Conservation (phyloP, 2,797 vertebrate species). For the Urosaurus nigricauda region DNA sequence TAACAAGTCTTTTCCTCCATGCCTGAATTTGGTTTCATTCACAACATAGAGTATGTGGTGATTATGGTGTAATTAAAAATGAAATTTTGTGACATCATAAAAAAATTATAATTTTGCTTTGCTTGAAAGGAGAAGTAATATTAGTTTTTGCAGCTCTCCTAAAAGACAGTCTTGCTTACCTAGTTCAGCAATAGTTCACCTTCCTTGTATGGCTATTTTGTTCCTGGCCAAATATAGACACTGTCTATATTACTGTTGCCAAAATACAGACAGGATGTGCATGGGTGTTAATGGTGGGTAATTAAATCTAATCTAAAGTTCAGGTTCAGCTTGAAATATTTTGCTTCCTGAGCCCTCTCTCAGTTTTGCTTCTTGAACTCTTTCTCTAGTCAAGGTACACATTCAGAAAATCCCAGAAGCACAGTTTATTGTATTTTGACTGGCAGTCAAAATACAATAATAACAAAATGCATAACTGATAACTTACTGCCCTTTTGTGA, state of each 20-base stretch:
- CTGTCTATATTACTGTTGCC: not conserved
- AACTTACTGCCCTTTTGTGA: too few relatives aligned
- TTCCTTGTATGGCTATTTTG: not conserved
- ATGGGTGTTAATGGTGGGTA: not conserved
- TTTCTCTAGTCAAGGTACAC: too few relatives aligned
- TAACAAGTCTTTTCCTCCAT: slow-evolving; percentile 53
- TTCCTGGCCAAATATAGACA: not conserved
- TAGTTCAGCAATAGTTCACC: not conserved
- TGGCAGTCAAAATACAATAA: too few relatives aligned
- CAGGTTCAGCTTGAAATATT: not conserved
- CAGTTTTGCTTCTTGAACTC: too few relatives aligned
- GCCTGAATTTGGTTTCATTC: slow-evolving; percentile 72
- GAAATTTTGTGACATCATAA: not conserved
- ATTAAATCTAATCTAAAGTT: not conserved
- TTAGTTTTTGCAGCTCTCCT: not conserved
- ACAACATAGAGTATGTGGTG: not conserved
- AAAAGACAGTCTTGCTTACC: not conserved
- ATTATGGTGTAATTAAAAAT: not conserved
- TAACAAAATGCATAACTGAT: too few relatives aligned
- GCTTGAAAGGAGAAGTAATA: not conserved
- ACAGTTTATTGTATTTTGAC: too few relatives aligned
- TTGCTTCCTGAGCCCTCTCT: not conserved
- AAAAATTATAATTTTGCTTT: not conserved
- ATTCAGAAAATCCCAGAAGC: too few relatives aligned
- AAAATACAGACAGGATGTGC: not conserved